These are phyloP conservation scores for Eilema sororculum DNA, from an alignment of 2,888 invertebrate species.

Conservation along the genomic window DNA sequence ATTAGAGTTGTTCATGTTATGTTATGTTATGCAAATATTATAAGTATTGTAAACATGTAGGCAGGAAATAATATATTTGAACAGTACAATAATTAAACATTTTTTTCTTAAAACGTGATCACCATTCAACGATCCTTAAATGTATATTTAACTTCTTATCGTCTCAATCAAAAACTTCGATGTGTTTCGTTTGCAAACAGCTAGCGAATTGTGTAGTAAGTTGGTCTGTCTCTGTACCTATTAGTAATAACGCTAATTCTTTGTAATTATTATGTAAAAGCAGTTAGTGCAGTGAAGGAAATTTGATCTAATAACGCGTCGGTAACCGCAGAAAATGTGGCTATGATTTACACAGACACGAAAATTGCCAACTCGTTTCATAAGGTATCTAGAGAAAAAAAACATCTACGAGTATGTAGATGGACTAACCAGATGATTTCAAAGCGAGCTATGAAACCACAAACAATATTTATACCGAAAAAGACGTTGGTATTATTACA, in stretches of 20 bases:
- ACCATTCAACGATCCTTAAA: neutral
- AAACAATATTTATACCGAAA: neutral
- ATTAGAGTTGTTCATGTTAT: no score
- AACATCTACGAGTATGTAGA: neutral
- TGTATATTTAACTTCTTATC: neutral
- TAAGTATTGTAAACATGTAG: neutral
- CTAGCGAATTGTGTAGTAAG: constrained; percentile 12
- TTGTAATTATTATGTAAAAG: constrained; percentile 24
- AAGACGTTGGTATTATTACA: constrained; percentile 5
- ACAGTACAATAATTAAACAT: constrained; percentile 14
- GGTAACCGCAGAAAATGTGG: constrained; percentile 27
- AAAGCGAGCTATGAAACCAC: neutral
- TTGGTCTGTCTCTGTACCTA: neutral
- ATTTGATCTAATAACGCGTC: constrained; percentile 26
- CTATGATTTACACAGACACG: constrained; percentile 3
- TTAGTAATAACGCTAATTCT: constrained; percentile 11
- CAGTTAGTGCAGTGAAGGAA: constrained; percentile 22
- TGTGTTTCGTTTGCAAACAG: neutral
- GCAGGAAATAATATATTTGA: constrained; percentile 16
- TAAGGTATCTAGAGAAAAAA: constrained; percentile 5
- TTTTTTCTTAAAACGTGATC: constrained; percentile 17
- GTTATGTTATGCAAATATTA: constrained; percentile 11
- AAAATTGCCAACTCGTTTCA: constrained; percentile 14
- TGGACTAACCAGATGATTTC: neutral
- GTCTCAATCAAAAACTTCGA: neutral